A percentile compares a stretch with the other conserved stretches of the same genome.
These are phyloP conservation scores for Rhinoptilus africanus DNA, from an alignment of 2,113 vertebrate species.

Conservation along the genomic window DNA sequence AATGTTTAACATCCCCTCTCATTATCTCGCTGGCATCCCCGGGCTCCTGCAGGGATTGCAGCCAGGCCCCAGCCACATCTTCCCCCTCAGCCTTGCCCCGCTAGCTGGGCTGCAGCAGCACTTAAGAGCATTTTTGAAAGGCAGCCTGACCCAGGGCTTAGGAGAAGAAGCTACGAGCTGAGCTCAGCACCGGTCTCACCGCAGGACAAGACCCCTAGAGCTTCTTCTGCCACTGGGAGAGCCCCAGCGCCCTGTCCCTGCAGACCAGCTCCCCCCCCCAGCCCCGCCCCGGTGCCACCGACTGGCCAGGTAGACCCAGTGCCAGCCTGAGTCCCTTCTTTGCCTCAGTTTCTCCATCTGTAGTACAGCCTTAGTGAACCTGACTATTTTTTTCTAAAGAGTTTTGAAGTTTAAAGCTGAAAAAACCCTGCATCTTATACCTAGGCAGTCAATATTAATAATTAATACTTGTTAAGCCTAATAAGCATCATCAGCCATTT, in stretches of 20 bases:
- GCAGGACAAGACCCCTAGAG: not conserved
- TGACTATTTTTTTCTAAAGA: not conserved
- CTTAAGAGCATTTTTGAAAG: conserved; percentile 11
- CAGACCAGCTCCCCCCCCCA: not conserved
- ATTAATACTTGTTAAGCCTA: not conserved
- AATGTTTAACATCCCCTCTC: conserved; percentile 62
- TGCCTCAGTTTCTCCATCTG: not conserved
- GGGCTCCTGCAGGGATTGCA: conserved; percentile 44
- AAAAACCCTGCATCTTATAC: not conserved
- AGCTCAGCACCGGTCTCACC: not conserved
- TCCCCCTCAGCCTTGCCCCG: not conserved
- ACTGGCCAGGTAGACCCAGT: not conserved
- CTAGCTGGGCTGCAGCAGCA: not conserved
- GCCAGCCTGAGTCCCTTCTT: not conserved
- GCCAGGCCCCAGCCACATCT: conserved; percentile 13
- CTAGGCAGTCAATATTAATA: not conserved
- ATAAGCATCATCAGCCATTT: not conserved
- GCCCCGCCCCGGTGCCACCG: fast-evolving
- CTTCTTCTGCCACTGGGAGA: not conserved
- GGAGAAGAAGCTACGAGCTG: not conserved
- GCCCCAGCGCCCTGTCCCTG: not conserved
- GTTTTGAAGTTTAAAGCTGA: not conserved
- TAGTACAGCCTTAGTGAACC: not conserved
- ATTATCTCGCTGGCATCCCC: conserved; percentile 62
- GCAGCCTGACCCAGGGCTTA: not conserved